A percentile compares a stretch with the other conserved stretches of the same genome.
These are phyloP conservation scores for Strigamia crassipes DNA, from an alignment of 2,888 invertebrate genomes.

Conservation along the genomic window DNA sequence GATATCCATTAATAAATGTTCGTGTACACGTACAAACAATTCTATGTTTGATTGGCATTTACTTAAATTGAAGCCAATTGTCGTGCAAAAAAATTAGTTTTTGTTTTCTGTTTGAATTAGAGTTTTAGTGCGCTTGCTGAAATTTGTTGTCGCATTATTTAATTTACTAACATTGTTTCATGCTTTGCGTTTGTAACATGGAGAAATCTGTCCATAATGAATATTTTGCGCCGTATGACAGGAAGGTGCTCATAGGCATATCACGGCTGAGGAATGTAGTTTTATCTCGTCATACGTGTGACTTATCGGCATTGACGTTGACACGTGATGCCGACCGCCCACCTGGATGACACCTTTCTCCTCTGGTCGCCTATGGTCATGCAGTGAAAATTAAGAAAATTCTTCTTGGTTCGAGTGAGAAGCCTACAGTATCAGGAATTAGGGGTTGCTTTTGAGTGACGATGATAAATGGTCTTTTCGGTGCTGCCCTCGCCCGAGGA, in stretches of 20 bases:
- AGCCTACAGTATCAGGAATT: neutral
- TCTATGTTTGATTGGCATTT: neutral
- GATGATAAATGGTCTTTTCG: conserved; percentile 45
- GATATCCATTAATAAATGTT: neutral
- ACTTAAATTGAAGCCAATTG: neutral
- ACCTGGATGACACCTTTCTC: conserved; percentile 36
- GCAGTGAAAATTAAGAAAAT: neutral
- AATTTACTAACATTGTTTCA: neutral
- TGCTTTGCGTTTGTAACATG: neutral
- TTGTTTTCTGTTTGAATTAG: neutral
- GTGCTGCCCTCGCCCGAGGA: conserved; percentile 41
- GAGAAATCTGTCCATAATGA: neutral
- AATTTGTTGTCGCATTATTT: too few relatives aligned
- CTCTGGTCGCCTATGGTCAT: conserved; percentile 27
- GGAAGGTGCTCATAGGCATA: conserved; percentile 20
- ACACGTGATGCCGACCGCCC: conserved; percentile 25
- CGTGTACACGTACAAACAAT: neutral
- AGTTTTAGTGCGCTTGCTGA: too few relatives aligned
- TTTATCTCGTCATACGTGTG: conserved; percentile 31
- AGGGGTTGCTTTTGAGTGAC: conserved; percentile 36
- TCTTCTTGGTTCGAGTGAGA: neutral
- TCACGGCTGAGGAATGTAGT: conserved; percentile 35
- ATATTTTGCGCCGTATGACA: neutral
- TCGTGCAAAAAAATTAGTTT: neutral
- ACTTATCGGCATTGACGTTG: conserved; percentile 41